Percentiles rank a stretch among this genome's conserved stretches.
Evolutionary conservation across 92 coral and sea anemone genomes (phyloP).

Genomic region (Paragorgia papillata): DNA sequence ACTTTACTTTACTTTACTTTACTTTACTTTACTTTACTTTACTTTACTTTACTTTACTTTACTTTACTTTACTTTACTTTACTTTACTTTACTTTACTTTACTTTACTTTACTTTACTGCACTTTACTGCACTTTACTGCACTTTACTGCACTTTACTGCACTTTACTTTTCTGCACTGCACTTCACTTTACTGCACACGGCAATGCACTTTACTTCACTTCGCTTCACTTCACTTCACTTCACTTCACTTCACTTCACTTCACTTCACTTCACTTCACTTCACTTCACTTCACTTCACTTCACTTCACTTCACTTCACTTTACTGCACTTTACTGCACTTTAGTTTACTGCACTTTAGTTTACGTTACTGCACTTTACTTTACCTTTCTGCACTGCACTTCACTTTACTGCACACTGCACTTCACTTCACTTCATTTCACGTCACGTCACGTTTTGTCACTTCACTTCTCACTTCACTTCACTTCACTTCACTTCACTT

Average conservation of each 20-base stretch:
- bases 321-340: too few species aligned
- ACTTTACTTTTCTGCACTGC: not conserved
- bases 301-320: too few species aligned
- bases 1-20: slow-evolving; percentile 20
- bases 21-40: slow-evolving; percentile 9
- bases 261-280: not conserved
- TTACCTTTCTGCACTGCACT: not conserved
- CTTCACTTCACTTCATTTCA: too few species aligned
- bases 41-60: slow-evolving; percentile 14
- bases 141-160: not conserved
- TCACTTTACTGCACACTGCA: not conserved
- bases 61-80: slow-evolving; percentile 17
- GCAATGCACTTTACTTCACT: not conserved
- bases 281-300: not conserved
- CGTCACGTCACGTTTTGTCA: too few species aligned
- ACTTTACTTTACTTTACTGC: slow-evolving; percentile 9
- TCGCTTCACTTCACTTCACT: slow-evolving; percentile 1
- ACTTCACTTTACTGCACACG: too few species aligned
- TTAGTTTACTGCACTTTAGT: too few species aligned
- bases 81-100: slow-evolving; percentile 7
- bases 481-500: too few species aligned
- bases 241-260: not conserved
- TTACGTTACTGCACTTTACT: not conserved
- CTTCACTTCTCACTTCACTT: too few species aligned
- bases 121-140: not conserved